phyloP scores from a whole-genome alignment of 2,888 invertebrate species.

The Drosophila histrio region DNA sequence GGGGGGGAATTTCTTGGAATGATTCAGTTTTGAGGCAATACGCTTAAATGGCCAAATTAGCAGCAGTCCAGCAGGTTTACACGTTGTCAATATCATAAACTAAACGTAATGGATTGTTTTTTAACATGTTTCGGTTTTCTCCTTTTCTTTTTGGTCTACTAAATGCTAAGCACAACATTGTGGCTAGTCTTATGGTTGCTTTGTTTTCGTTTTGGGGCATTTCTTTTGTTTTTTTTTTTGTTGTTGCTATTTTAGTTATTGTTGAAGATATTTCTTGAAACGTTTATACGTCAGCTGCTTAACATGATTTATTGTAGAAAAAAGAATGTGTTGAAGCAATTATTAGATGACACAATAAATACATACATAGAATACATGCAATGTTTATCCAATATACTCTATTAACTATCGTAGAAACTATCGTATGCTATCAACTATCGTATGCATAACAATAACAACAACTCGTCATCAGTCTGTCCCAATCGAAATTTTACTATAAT shows the following conservation, averaged over 20 bases:
- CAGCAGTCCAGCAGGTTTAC: slow-evolving; percentile 2
- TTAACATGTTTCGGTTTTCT: background rate
- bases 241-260: slow-evolving; percentile 1
- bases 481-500: slow-evolving; percentile 1
- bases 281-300: slow-evolving; percentile 11
- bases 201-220: slow-evolving; percentile 7
- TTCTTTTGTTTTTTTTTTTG: background rate
- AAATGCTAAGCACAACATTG: slow-evolving; percentile 65
- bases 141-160: slow-evolving; percentile 21
- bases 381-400: slow-evolving; percentile 1
- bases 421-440: slow-evolving; percentile 11
- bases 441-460: slow-evolving; percentile 16
- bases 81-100: slow-evolving; percentile 7
- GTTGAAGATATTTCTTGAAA: background rate
- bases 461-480: slow-evolving; percentile 15
- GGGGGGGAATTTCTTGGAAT: slow-evolving; percentile 17
- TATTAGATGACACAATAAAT: slow-evolving; percentile 13
- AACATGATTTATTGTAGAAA: slow-evolving; percentile 10
- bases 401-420: slow-evolving; percentile 22
- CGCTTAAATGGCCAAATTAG: background rate
- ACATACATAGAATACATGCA: slow-evolving; percentile 1
- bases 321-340: background rate
- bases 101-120: background rate
- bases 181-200: slow-evolving; percentile 65
- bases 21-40: slow-evolving; percentile 9